phyloP scores from a whole-genome alignment of 2,113 vertebrate species.

The Polypterus senegalus region DNA sequence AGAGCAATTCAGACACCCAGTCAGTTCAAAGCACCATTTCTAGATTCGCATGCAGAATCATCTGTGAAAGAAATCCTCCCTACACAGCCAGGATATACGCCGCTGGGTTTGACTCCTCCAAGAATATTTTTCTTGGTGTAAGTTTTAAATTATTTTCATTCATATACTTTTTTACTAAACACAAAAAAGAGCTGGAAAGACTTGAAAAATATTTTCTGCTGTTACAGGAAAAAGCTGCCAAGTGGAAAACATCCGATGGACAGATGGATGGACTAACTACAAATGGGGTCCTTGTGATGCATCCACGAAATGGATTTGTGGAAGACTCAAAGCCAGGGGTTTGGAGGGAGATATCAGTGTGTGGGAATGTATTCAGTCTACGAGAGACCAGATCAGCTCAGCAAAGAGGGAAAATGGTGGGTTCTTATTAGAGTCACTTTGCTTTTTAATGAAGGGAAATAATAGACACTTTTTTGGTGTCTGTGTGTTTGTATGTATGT shows the following conservation, averaged over 20 bases:
- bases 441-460: background rate
- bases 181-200: too few species aligned
- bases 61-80: slow-evolving; percentile 86
- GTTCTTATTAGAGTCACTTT: slow-evolving; percentile 3
- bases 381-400: slow-evolving; percentile 92
- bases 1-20: slow-evolving; percentile 84
- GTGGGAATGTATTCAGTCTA: slow-evolving; percentile 90
- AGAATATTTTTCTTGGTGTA: slow-evolving; percentile 98
- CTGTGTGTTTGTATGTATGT: background rate
- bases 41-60: slow-evolving; percentile 93
- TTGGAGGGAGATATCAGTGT: slow-evolving; percentile 96
- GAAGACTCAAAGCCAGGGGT: slow-evolving; percentile 93
- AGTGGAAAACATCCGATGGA: slow-evolving; percentile 87
- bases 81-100: slow-evolving; percentile 93
- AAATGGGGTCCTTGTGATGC: slow-evolving; percentile 95
- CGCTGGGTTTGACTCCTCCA: slow-evolving; percentile 94
- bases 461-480: background rate
- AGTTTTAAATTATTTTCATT: slow-evolving; percentile 18
- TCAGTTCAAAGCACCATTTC: slow-evolving; percentile 97
- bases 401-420: slow-evolving; percentile 93
- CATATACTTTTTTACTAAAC: too few species aligned
- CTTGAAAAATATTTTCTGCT: too few species aligned
- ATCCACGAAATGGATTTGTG: slow-evolving; percentile 85
- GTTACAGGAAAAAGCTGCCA: slow-evolving; percentile 88
- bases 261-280: slow-evolving; percentile 97